Evolutionary conservation across 2,113 vertebrate genomes (phyloP).

Genomic region (Pomatostomus ruficeps): DNA sequence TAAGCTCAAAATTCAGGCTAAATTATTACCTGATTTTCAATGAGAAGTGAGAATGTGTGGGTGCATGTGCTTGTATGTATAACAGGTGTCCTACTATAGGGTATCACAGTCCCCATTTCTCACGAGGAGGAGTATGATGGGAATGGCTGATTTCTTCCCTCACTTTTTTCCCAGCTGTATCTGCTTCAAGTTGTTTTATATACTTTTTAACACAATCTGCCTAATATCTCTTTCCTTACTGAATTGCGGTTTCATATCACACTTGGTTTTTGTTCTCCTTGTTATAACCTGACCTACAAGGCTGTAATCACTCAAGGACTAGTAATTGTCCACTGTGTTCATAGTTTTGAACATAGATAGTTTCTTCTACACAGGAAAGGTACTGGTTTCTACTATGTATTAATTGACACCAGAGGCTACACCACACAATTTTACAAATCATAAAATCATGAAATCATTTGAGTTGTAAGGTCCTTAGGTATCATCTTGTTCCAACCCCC

Average conservation of each 20-base stretch:
- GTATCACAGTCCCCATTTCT: not conserved
- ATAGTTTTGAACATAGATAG: not conserved
- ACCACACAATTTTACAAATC: not conserved
- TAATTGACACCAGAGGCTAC: not conserved
- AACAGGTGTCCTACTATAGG: accelerated
- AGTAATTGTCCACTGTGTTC: not conserved
- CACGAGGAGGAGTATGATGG: not conserved
- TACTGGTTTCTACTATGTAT: not conserved
- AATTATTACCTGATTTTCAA: not conserved
- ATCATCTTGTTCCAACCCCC: not conserved
- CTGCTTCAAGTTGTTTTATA: not conserved
- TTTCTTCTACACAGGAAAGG: not conserved
- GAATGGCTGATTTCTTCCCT: not conserved
- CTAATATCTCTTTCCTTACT: not conserved
- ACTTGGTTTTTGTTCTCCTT: not conserved
- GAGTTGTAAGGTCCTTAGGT: not conserved
- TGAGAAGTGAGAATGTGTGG: not conserved
- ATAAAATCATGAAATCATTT: not conserved
- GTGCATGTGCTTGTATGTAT: not conserved
- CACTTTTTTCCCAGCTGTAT: not conserved
- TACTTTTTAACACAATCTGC: not conserved
- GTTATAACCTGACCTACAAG: not conserved
- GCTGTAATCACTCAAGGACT: not conserved
- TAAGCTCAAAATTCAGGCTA: not conserved
- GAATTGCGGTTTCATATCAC: not conserved